Conservation (phyloP, 2,888 invertebrate species). For the Synanthedon myopaeformis region DNA sequence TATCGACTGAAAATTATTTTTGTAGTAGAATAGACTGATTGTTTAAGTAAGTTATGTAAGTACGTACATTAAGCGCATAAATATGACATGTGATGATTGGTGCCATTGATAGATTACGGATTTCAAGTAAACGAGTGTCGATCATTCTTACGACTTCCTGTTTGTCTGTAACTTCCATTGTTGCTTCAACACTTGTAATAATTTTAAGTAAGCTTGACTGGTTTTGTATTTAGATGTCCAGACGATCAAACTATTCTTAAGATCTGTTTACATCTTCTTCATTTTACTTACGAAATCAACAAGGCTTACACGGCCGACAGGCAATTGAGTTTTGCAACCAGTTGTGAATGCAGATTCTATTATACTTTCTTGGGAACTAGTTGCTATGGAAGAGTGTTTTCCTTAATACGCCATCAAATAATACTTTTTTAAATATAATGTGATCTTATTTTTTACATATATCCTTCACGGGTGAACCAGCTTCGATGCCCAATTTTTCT, state of each 20-base stretch:
- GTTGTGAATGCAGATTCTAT: no score
- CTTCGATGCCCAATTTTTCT: no score
- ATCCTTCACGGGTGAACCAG: no score
- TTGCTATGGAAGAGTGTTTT: no score
- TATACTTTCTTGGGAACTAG: no score
- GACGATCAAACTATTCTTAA: not conserved
- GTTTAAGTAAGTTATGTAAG: conserved; percentile 30
- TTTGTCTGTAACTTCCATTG: conserved; percentile 58
- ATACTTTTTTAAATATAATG: no score
- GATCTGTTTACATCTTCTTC: no score
- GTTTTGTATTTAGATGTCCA: not conserved
- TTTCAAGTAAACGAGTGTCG: conserved; percentile 42
- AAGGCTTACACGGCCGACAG: no score
- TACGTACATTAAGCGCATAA: conserved; percentile 48
- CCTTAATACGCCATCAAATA: no score
- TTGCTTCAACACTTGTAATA: conserved; percentile 28
- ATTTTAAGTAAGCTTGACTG: not conserved
- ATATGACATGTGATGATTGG: conserved; percentile 68
- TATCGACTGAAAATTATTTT: conserved; percentile 70
- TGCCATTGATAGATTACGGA: conserved; percentile 68
- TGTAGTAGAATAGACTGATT: conserved; percentile 70
- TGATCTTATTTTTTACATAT: no score
- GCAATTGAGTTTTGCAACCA: no score
- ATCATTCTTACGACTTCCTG: conserved; percentile 42
- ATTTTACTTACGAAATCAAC: no score